phyloP scores from a whole-genome alignment of 2,113 vertebrate genomes.

The Lanius collurio region DNA sequence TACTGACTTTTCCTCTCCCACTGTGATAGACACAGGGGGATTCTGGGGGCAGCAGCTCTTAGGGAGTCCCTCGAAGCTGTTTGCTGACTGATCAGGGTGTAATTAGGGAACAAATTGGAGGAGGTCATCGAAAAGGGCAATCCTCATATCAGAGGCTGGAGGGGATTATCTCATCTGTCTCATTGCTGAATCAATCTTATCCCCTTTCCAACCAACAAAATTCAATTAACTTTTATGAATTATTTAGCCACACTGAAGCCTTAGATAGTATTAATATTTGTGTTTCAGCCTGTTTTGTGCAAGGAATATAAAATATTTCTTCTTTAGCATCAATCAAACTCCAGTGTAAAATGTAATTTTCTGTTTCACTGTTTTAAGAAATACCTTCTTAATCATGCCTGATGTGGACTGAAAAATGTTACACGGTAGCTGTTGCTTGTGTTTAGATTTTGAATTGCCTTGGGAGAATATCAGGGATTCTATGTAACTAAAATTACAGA shows the following conservation, averaged over 20 bases:
- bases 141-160: not conserved
- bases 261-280: slow-evolving; percentile 37
- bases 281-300: not conserved
- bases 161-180: slow-evolving; percentile 1
- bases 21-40: not conserved
- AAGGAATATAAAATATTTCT: not conserved
- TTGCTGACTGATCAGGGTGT: not conserved
- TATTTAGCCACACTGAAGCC: slow-evolving; percentile 7
- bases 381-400: not conserved
- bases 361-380: not conserved
- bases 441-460: not conserved
- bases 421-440: not conserved
- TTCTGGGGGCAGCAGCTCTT: not conserved
- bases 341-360: not conserved
- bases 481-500: not conserved
- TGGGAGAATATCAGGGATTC: not conserved
- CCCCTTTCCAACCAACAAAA: slow-evolving; percentile 8
- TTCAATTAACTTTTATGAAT: slow-evolving; percentile 53
- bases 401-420: not conserved
- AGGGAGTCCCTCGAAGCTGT: not conserved
- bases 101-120: not conserved
- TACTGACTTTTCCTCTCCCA: not conserved
- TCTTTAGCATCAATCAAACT: not conserved
- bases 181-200: not conserved
- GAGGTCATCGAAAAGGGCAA: not conserved